phyloP scores from a whole-genome alignment of 2,113 vertebrate genomes.

The Columba janthina region DNA sequence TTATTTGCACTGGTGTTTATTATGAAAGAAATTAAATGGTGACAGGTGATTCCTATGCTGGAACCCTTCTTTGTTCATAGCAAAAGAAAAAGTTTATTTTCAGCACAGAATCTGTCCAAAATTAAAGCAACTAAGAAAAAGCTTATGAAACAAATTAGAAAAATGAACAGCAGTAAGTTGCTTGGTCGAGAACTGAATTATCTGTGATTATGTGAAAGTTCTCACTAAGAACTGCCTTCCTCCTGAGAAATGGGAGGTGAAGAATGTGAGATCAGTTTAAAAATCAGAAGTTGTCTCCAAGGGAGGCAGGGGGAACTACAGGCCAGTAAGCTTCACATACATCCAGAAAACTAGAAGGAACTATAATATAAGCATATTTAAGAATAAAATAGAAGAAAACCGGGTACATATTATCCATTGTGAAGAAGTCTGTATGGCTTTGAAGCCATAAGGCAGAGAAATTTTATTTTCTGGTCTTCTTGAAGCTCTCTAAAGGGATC shows the following conservation, averaged over 20 bases:
- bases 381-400: background rate
- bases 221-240: background rate
- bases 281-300: background rate
- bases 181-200: background rate
- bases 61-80: background rate
- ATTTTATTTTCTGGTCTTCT: background rate
- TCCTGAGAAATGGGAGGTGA: background rate
- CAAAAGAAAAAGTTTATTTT: background rate
- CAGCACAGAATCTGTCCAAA: background rate
- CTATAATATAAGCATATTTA: background rate
- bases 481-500: background rate
- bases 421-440: background rate
- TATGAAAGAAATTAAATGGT: background rate
- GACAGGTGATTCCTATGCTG: background rate
- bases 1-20: background rate
- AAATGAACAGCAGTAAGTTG: background rate
- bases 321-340: background rate
- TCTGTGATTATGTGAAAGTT: background rate
- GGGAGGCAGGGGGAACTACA: background rate
- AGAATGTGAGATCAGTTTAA: background rate
- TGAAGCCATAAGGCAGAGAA: background rate
- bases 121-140: background rate
- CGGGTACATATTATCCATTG: background rate
- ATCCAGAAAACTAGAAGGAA: background rate
- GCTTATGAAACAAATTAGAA: background rate